Base-by-base conservation (phyloP, 2,888 invertebrate species). In the Caradrina kadenii region DNA sequence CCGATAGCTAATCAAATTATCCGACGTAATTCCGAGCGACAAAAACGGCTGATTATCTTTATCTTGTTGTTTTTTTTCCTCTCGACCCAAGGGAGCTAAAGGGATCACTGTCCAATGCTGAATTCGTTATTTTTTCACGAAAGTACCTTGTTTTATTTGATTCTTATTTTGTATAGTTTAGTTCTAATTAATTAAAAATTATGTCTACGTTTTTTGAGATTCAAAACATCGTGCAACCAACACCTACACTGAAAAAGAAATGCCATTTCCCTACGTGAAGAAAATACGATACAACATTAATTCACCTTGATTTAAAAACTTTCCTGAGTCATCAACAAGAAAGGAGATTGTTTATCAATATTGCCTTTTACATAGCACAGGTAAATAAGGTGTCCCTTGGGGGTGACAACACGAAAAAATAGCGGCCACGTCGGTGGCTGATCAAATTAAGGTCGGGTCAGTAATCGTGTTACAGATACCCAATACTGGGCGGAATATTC, bases 381-480 rank as follows among this genome's bases (percentile, higher is more conserved):
- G 89, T 89, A 88, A 92, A 91, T 88, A 90, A 86, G 85, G 82
- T 86, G 83, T 88, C 90, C 88, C 87, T 22, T 54, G 86, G 89
- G 90, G 88, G 86, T 86, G 86, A 88, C 85, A 89, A 91, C 89
- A 76, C 65, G 82, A 92, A 94, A 92, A 92, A 89, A 90, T 87
- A 89, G 85, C 89, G 91, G 79, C 92, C 89, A 90, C 88, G 85
- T 73, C 87, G 88, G 84, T 87, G 85, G 84, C 89, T 94, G 93
- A 96, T 95, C 90, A 92, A 94, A 95, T 96, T 96, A 95, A 92
- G 93, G 91, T 87, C 90, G 92, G 95, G 95, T 94, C 95, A 95
- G 93, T 96, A 95, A 96, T 96, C 94, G 90, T 89, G 92, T 96
- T 96, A 95, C 94, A 87, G 95, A 95, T 93, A 95, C 90, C 93